These are phyloP conservation scores for Tetragonula clypearis DNA, from an alignment of 1,140 invertebrate genomes.

Conservation along the genomic window DNA sequence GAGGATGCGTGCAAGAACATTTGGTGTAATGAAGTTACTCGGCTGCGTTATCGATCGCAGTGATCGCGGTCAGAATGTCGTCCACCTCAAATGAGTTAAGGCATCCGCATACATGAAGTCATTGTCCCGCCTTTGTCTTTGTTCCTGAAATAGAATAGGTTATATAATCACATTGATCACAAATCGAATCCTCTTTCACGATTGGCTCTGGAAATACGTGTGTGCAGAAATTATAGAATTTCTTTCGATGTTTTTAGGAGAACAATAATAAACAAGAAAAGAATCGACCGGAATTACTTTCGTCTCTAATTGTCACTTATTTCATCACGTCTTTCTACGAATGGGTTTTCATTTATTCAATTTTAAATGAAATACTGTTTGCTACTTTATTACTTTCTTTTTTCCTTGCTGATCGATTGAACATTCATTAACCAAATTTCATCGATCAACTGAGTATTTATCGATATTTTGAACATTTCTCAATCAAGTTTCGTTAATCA, in stretches of 20 bases:
- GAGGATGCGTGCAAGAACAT: not conserved
- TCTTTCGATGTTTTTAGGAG: not conserved
- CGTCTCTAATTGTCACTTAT: not conserved
- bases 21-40: not conserved
- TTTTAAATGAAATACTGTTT: not conserved
- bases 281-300: not conserved
- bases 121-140: constrained; percentile 19
- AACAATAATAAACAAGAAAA: not conserved
- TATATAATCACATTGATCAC: not conserved
- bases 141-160: not conserved
- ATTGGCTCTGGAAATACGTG: not conserved
- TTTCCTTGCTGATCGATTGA: too few species aligned
- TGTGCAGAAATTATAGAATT: not conserved
- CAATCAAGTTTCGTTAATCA: too few species aligned
- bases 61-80: constrained; percentile 1
- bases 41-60: too few species aligned
- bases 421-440: too few species aligned
- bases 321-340: not conserved
- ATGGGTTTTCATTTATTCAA: not conserved
- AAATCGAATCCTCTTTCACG: not conserved
- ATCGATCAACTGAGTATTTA: too few species aligned
- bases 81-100: constrained; percentile 7
- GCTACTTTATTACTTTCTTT: too few species aligned
- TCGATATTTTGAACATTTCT: too few species aligned
- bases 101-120: constrained; percentile 1